Percentiles rank a stretch among this genome's conserved stretches.
phyloP scores from a whole-genome alignment of 2,888 invertebrate genomes.

The Sinopyrophorus schimmeli region DNA sequence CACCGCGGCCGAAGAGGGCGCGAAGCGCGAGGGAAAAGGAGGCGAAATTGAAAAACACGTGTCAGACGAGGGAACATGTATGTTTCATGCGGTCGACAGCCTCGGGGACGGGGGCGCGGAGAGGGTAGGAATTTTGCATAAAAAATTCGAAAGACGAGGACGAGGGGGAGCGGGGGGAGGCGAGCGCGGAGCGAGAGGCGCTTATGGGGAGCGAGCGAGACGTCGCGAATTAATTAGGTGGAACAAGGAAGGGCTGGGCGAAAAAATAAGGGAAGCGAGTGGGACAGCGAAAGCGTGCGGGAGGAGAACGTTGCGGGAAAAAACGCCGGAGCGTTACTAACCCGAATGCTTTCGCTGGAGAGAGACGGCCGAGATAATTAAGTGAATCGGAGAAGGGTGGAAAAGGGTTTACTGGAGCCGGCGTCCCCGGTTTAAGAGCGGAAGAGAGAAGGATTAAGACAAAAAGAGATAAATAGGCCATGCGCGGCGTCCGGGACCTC shows the following conservation, averaged over 20 bases:
- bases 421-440: slow-evolving; percentile 42
- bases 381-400: slow-evolving; percentile 28
- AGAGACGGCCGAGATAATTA: slow-evolving; percentile 34
- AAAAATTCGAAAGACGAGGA: slow-evolving; percentile 36
- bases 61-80: slow-evolving; percentile 49
- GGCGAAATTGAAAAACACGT: slow-evolving; percentile 47
- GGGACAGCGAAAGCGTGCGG: slow-evolving; percentile 16
- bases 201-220: slow-evolving; percentile 17
- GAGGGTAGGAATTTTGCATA: slow-evolving; percentile 45
- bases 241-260: slow-evolving; percentile 31
- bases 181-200: slow-evolving; percentile 18
- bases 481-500: slow-evolving; percentile 54
- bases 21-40: slow-evolving; percentile 26
- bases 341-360: slow-evolving; percentile 22
- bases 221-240: slow-evolving; percentile 24
- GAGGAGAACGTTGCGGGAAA: slow-evolving; percentile 19
- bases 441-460: slow-evolving; percentile 55
- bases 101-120: slow-evolving; percentile 46
- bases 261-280: slow-evolving; percentile 27
- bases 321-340: slow-evolving; percentile 24
- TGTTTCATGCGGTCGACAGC: slow-evolving; percentile 47
- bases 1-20: slow-evolving; percentile 38
- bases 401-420: slow-evolving; percentile 34
- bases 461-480: slow-evolving; percentile 57
- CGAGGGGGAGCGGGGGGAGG: slow-evolving; percentile 4